Conservation (phyloP, 2,888 invertebrate species). For the Mystacides longicornis region DNA sequence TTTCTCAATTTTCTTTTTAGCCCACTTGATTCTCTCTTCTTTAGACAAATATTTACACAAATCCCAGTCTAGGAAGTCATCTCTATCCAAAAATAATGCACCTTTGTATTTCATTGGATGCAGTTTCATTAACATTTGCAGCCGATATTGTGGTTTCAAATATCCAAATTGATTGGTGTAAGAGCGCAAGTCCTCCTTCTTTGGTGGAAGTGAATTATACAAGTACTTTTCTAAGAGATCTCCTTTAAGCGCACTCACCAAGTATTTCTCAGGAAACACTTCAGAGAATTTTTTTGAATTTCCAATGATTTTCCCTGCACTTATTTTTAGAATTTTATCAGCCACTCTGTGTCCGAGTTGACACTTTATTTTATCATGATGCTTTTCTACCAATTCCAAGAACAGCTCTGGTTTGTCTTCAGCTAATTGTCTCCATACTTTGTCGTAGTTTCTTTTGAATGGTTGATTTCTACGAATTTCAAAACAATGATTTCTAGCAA, state of each 20-base stretch:
- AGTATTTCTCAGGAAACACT: background rate
- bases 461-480: too few species aligned
- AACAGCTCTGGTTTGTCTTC: conserved; percentile 14
- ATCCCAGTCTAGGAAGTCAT: conserved; percentile 8
- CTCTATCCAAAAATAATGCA: conserved; percentile 8
- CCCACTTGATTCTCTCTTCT: conserved; percentile 16
- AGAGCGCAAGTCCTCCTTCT: conserved; percentile 10
- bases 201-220: background rate
- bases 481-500: too few species aligned
- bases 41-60: conserved; percentile 6
- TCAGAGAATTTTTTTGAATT: background rate
- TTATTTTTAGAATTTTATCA: background rate
- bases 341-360: background rate
- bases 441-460: background rate
- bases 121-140: conserved; percentile 14
- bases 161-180: background rate
- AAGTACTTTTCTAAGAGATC: conserved; percentile 17
- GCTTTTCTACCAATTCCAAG: conserved; percentile 6
- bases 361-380: too few species aligned
- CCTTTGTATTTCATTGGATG: conserved; percentile 17
- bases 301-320: background rate
- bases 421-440: conserved; percentile 6
- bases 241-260: conserved; percentile 8
- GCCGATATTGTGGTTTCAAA: conserved; percentile 5
- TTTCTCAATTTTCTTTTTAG: conserved; percentile 13